A percentile compares a stretch with the other conserved stretches of the same genome.
Evolutionary conservation across 2,888 invertebrate genomes (phyloP).

Genomic region (Epiperipatus broadwayi): DNA sequence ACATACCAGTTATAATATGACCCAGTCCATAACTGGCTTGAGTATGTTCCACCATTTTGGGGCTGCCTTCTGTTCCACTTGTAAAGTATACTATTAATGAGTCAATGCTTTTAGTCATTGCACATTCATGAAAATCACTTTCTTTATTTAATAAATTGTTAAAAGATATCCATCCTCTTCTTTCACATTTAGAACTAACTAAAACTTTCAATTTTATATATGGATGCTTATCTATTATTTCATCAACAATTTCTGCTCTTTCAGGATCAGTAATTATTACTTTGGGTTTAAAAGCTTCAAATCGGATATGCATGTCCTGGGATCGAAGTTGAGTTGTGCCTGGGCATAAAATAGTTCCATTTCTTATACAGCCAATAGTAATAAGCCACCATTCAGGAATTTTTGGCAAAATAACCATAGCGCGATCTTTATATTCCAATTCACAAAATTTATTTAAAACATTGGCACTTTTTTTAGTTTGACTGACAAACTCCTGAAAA

Average conservation of each 20-base stretch:
- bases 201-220: too few relatives aligned
- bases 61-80: too few relatives aligned
- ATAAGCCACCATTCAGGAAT: conserved; percentile 30
- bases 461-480: conserved; percentile 26
- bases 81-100: too few relatives aligned
- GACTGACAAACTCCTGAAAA: conserved; percentile 22
- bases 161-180: conserved; percentile 27
- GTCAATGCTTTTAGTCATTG: too few relatives aligned
- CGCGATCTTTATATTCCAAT: conserved; percentile 21
- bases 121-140: conserved; percentile 19
- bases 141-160: conserved; percentile 20
- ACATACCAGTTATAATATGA: too few relatives aligned
- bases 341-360: conserved; percentile 27
- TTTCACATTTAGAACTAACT: too few relatives aligned
- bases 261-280: conserved; percentile 26
- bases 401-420: conserved; percentile 27
- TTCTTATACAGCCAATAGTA: conserved; percentile 26
- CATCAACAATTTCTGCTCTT: conserved; percentile 25
- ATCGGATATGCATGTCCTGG: conserved; percentile 27
- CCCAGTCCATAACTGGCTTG: too few relatives aligned
- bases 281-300: conserved; percentile 24
- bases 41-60: too few relatives aligned
- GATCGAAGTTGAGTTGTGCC: conserved; percentile 27
- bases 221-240: too few relatives aligned
- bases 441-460: conserved; percentile 22